Conservation (phyloP, 2,888 invertebrate genomes). For the Macaria liturata region DNA sequence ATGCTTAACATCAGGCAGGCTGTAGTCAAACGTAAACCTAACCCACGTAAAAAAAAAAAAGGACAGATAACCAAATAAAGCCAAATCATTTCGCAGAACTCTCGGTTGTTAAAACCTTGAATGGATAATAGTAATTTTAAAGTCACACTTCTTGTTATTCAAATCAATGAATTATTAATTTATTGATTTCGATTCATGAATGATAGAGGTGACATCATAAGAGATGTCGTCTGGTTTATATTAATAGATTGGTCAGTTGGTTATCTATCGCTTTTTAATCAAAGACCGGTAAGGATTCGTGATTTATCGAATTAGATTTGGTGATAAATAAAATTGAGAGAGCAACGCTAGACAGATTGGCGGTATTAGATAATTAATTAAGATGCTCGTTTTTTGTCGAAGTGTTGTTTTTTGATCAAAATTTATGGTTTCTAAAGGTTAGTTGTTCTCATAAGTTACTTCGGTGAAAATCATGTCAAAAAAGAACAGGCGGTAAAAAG, state of each 20-base stretch:
- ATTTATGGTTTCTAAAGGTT: too few relatives aligned
- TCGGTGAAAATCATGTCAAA: too few relatives aligned
- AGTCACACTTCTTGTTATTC: slow-evolving; percentile 19
- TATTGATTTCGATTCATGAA: slow-evolving; percentile 20
- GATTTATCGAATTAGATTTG: slow-evolving; percentile 4
- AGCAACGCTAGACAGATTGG: too few relatives aligned
- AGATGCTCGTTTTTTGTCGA: too few relatives aligned
- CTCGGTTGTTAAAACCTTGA: slow-evolving; percentile 18
- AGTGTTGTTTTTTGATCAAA: too few relatives aligned
- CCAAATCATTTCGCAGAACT: slow-evolving; percentile 12
- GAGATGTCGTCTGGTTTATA: slow-evolving; percentile 2
- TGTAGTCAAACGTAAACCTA: too few relatives aligned
- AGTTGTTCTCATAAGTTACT: too few relatives aligned
- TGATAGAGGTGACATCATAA: slow-evolving; percentile 31
- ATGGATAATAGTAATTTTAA: slow-evolving; percentile 9
- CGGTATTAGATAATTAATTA: too few relatives aligned
- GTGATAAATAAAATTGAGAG: not conserved
- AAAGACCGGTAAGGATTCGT: slow-evolving; percentile 1
- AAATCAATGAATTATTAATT: slow-evolving; percentile 22
- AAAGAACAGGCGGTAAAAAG: too few relatives aligned
- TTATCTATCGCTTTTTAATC: slow-evolving; percentile 7
- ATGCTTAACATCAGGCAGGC: too few relatives aligned
- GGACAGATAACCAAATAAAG: slow-evolving; percentile 16
- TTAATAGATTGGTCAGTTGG: slow-evolving; percentile 6
- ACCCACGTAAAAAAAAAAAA: too few relatives aligned